Evolutionary conservation across 2,888 invertebrate species (phyloP).

Genomic region (Amiota communis): DNA sequence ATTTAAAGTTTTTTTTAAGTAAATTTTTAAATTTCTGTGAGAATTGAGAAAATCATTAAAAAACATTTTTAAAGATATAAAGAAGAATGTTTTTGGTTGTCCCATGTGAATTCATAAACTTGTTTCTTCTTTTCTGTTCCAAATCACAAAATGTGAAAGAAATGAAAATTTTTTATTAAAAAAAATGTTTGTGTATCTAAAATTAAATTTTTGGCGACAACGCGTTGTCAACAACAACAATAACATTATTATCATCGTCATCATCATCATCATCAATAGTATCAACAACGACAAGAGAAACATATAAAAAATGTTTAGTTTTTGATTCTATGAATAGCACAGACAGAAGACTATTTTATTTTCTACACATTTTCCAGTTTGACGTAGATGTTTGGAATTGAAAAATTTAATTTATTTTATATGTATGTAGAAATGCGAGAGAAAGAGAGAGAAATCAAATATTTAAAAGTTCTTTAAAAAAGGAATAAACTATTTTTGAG

Average conservation of each 20-base stretch:
- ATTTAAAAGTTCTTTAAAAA: constrained; percentile 2
- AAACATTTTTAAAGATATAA: too few relatives aligned
- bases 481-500: background rate
- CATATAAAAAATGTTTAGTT: background rate
- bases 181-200: background rate
- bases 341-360: background rate
- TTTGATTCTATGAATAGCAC: background rate
- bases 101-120: too few relatives aligned
- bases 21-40: too few relatives aligned
- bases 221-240: background rate
- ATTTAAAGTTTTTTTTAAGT: too few relatives aligned
- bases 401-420: too few relatives aligned
- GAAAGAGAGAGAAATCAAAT: background rate
- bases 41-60: too few relatives aligned
- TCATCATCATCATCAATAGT: background rate
- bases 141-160: background rate
- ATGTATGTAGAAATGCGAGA: background rate
- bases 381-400: background rate
- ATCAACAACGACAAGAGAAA: background rate
- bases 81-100: too few relatives aligned
- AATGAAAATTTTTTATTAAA: background rate
- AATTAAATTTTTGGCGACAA: constrained; percentile 11
- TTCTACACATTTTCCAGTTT: background rate
- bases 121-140: background rate
- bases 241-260: background rate